These are phyloP conservation scores for Rhodinocichla rosea DNA, from an alignment of 2,113 vertebrate genomes.

Conservation along the genomic window DNA sequence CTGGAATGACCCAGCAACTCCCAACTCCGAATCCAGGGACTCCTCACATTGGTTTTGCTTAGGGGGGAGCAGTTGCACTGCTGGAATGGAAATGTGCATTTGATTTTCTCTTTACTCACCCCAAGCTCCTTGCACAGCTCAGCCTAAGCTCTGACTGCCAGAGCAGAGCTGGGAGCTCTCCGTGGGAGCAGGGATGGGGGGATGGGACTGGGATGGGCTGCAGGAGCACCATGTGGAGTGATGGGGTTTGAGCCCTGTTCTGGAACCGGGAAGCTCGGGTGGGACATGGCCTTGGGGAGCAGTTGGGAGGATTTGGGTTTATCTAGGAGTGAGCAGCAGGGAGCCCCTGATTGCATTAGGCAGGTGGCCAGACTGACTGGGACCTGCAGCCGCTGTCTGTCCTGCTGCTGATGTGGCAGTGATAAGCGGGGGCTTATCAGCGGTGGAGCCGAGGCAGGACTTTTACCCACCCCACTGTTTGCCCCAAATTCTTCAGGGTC, in stretches of 20 bases:
- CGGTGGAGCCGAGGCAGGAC: not conserved
- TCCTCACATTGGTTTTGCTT: accelerated
- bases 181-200: accelerated
- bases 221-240: accelerated
- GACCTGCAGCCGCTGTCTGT: not conserved
- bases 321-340: not conserved
- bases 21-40: not conserved
- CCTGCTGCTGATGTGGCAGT: not conserved
- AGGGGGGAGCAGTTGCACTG: not conserved
- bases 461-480: not conserved
- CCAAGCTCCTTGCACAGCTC: not conserved
- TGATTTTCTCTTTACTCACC: not conserved
- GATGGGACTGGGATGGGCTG: not conserved
- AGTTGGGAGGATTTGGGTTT: not conserved
- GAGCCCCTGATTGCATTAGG: conserved; percentile 27
- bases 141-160: not conserved
- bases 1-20: not conserved
- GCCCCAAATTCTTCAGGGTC: not conserved
- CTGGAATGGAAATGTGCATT: not conserved
- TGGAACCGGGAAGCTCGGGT: accelerated
- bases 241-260: accelerated
- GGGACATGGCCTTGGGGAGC: not conserved
- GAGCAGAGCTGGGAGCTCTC: not conserved
- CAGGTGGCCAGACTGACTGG: not conserved
- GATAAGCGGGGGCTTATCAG: not conserved